These are phyloP conservation scores for Prinia subflava DNA, from an alignment of 2,113 vertebrate genomes.

Conservation along the genomic window DNA sequence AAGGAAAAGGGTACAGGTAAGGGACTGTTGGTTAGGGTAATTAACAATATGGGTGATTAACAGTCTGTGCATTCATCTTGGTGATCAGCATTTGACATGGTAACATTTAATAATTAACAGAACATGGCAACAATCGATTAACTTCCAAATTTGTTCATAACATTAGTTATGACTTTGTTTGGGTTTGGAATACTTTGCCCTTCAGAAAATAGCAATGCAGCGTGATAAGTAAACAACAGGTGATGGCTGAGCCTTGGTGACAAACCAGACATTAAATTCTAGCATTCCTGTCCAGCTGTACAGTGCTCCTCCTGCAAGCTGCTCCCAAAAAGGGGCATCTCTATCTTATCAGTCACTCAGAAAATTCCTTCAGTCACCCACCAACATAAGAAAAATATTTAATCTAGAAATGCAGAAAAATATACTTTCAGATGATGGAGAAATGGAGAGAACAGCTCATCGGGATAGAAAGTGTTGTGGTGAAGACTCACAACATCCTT, in stretches of 20 bases:
- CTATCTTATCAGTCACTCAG: neutral
- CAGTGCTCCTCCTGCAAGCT: fast-evolving
- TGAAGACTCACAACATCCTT: fast-evolving
- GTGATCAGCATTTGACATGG: too few species aligned
- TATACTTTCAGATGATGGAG: neutral
- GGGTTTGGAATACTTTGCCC: neutral
- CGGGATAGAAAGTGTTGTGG: fast-evolving
- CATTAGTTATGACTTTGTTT: neutral
- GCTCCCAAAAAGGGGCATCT: neutral
- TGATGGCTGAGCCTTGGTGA: neutral
- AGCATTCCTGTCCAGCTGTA: neutral
- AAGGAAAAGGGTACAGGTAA: too few species aligned
- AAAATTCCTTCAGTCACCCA: neutral
- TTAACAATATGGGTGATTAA: too few species aligned
- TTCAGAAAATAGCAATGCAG: neutral
- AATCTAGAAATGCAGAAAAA: neutral
- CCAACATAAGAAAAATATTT: neutral
- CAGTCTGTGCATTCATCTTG: too few species aligned
- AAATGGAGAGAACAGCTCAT: neutral
- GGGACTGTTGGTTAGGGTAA: too few species aligned
- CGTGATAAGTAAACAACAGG: neutral
- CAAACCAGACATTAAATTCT: neutral
- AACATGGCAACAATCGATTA: too few species aligned
- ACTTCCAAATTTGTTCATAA: too few species aligned
- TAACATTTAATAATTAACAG: too few species aligned